Conservation (phyloP, 2,888 invertebrate species). For the Thymelicus sylvestris region DNA sequence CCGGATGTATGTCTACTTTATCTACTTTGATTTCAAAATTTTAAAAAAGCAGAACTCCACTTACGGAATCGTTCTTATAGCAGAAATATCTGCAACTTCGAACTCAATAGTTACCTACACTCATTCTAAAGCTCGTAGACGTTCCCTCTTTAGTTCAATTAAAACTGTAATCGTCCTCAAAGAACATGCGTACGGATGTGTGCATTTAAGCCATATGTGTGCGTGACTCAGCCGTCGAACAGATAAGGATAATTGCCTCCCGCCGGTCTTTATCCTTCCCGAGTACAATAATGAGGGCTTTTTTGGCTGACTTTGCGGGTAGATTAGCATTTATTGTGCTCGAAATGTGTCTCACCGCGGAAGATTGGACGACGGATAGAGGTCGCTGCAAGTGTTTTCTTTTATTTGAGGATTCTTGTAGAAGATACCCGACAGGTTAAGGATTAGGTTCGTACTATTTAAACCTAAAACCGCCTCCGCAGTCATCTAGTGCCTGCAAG, state of each 20-base stretch:
- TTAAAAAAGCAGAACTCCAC: no score
- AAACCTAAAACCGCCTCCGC: no score
- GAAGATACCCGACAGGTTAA: no score
- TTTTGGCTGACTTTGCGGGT: conserved; percentile 36
- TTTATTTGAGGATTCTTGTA: no score
- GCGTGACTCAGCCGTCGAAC: conserved; percentile 22
- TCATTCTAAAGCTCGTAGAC: background rate
- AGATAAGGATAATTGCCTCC: conserved; percentile 37
- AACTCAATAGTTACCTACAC: background rate
- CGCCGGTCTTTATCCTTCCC: conserved; percentile 31
- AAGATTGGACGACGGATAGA: background rate
- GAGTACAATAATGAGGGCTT: conserved; percentile 36
- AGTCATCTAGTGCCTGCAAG: no score
- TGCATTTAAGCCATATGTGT: background rate
- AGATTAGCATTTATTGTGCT: conserved; percentile 34
- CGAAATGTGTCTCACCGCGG: background rate
- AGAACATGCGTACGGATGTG: background rate
- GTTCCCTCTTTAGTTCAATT: conserved; percentile 9
- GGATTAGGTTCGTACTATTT: no score
- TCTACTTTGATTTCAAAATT: no score
- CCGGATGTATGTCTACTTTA: no score
- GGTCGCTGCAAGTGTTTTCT: background rate
- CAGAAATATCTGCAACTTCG: background rate
- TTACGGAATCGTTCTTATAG: no score
- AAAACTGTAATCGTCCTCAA: conserved; percentile 2